These are phyloP conservation scores for Lophotriccus pileatus DNA, from an alignment of 2,797 vertebrate genomes.

Conservation along the genomic window DNA sequence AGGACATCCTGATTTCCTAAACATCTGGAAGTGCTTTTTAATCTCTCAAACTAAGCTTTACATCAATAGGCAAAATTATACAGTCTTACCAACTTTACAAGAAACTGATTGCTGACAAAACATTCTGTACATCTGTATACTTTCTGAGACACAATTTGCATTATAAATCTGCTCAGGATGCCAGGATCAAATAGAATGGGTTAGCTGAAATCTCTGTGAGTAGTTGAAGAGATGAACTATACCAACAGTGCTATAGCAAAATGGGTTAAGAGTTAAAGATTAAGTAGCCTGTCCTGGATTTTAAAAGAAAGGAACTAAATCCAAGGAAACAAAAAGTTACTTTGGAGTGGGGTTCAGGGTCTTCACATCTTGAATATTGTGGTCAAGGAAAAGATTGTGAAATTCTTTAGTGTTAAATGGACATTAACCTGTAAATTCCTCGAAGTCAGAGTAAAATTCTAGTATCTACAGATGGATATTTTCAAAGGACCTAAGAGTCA, in stretches of 20 bases:
- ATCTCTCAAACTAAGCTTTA: slow-evolving; percentile 1
- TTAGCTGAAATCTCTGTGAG: background rate
- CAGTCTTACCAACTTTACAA: background rate
- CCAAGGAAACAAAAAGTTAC: background rate
- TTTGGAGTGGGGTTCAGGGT: background rate
- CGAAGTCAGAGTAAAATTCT: background rate
- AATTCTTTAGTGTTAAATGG: background rate
- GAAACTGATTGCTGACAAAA: slow-evolving; percentile 25
- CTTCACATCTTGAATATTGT: background rate
- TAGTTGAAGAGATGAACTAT: background rate
- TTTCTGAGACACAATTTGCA: background rate
- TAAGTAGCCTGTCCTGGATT: background rate
- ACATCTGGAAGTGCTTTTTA: background rate
- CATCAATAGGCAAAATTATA: background rate
- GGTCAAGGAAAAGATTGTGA: background rate
- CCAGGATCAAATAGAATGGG: background rate
- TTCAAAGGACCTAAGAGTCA: background rate
- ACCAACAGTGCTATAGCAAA: background rate
- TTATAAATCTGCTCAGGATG: background rate
- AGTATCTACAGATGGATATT: background rate
- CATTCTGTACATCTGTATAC: background rate
- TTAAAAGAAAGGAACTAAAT: background rate
- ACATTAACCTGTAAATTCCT: background rate
- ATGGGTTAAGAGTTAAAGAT: background rate
- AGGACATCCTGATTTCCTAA: background rate